These are phyloP conservation scores for Sebastes minor DNA, from an alignment of 2,797 vertebrate species.

Conservation along the genomic window DNA sequence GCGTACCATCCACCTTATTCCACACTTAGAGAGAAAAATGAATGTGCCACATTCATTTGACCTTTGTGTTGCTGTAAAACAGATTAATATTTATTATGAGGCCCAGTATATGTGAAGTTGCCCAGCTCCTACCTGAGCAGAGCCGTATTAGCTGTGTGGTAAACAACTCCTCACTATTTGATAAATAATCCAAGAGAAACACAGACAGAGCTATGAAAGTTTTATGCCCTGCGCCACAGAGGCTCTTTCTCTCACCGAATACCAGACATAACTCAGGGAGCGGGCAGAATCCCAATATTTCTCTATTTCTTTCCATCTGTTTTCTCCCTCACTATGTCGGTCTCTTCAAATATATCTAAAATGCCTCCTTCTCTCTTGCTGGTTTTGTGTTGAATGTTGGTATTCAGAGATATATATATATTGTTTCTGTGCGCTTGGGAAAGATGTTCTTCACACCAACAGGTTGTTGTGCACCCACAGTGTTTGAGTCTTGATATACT, in stretches of 20 bases:
- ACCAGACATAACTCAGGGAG: slow-evolving; percentile 57
- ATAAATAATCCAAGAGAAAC: slow-evolving; percentile 84
- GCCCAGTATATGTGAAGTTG: slow-evolving; percentile 48
- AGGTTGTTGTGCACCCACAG: slow-evolving; percentile 36
- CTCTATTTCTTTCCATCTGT: slow-evolving; percentile 35
- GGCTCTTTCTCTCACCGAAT: slow-evolving; percentile 53
- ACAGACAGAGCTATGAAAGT: slow-evolving; percentile 79
- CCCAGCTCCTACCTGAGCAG: slow-evolving; percentile 62
- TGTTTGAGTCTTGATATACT: not conserved
- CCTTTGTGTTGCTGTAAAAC: slow-evolving; percentile 40
- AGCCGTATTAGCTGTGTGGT: slow-evolving; percentile 75
- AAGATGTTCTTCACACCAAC: slow-evolving; percentile 21
- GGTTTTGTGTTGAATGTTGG: slow-evolving; percentile 31
- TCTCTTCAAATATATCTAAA: slow-evolving; percentile 55
- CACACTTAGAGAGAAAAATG: slow-evolving; percentile 26
- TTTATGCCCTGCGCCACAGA: slow-evolving; percentile 75
- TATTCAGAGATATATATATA: not conserved
- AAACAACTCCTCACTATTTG: slow-evolving; percentile 78
- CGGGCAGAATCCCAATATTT: slow-evolving; percentile 68
- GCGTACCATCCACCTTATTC: slow-evolving; percentile 1
- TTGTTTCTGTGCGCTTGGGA: not conserved
- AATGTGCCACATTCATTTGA: slow-evolving; percentile 46
- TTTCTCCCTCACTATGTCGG: slow-evolving; percentile 27
- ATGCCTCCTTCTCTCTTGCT: slow-evolving; percentile 23
- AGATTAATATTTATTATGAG: slow-evolving; percentile 67